Conservation (phyloP, 2,113 vertebrate species). For the Andinoacara biseriatus region DNA sequence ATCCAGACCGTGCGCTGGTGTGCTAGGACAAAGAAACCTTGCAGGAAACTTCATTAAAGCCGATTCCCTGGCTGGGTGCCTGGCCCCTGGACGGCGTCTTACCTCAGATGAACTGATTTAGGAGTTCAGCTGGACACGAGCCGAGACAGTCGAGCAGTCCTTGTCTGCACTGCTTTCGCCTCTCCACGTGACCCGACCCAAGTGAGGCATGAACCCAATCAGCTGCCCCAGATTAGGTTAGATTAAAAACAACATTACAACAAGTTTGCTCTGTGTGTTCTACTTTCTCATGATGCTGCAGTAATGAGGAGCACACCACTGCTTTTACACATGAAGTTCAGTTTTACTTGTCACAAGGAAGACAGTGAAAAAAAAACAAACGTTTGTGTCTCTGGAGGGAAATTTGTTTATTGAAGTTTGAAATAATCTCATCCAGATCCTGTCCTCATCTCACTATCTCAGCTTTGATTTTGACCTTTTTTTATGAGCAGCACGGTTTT, state of each 20-base stretch:
- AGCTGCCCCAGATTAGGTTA: not conserved
- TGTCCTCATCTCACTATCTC: not conserved
- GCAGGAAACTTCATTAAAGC: slow-evolving; percentile 8
- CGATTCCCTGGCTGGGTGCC: not conserved
- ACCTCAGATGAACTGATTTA: slow-evolving; percentile 1
- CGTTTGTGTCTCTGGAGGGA: not conserved
- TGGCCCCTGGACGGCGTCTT: not conserved
- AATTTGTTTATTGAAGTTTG: not conserved
- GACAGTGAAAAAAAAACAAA: not conserved
- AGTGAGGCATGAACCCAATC: slow-evolving; percentile 12
- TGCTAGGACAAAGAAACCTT: not conserved
- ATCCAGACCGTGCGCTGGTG: not conserved
- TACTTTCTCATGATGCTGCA: not conserved
- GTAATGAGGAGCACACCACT: not conserved
- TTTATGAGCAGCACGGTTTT: not conserved
- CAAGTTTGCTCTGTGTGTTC: not conserved
- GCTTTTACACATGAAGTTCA: not conserved
- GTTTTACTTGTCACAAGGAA: not conserved
- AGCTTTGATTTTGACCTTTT: not conserved
- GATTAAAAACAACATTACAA: not conserved
- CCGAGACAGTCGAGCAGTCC: not conserved
- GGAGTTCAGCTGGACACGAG: not conserved
- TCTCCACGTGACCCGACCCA: not conserved
- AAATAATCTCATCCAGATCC: not conserved
- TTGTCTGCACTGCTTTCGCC: not conserved